Percentiles rank a stretch among this genome's conserved stretches.
phyloP scores from a whole-genome alignment of 2,113 vertebrate species.

The Pyxicephalus adspersus region DNA sequence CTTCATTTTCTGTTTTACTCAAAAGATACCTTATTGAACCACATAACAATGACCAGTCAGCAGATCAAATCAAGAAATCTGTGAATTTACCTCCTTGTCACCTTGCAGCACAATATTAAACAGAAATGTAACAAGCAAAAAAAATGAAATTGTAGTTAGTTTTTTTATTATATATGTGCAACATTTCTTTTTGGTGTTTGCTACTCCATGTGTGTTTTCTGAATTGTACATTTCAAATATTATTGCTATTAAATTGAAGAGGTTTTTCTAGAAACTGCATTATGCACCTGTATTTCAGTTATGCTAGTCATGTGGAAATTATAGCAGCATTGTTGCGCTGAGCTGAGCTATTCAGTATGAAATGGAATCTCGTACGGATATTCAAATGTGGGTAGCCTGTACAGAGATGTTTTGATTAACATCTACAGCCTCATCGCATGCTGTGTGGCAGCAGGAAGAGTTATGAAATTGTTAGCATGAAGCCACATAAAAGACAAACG shows the following conservation, averaged over 20 bases:
- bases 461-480: conserved; percentile 52
- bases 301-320: conserved; percentile 27
- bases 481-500: conserved; percentile 39
- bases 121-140: too few species aligned
- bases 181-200: too few species aligned
- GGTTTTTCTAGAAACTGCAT: neutral
- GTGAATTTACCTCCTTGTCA: too few species aligned
- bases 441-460: conserved; percentile 48
- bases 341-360: conserved; percentile 6
- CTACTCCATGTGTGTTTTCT: too few species aligned
- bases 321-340: neutral
- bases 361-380: conserved; percentile 9
- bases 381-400: conserved; percentile 16
- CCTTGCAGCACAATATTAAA: too few species aligned
- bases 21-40: too few species aligned
- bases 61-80: too few species aligned
- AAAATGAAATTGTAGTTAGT: too few species aligned
- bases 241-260: neutral
- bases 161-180: too few species aligned
- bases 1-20: too few species aligned
- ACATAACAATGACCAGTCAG: too few species aligned
- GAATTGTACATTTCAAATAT: neutral
- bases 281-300: neutral
- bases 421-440: conserved; percentile 43
- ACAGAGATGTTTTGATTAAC: conserved; percentile 49